phyloP scores from a whole-genome alignment of 2,888 invertebrate genomes.

The Uropetala carovei region DNA sequence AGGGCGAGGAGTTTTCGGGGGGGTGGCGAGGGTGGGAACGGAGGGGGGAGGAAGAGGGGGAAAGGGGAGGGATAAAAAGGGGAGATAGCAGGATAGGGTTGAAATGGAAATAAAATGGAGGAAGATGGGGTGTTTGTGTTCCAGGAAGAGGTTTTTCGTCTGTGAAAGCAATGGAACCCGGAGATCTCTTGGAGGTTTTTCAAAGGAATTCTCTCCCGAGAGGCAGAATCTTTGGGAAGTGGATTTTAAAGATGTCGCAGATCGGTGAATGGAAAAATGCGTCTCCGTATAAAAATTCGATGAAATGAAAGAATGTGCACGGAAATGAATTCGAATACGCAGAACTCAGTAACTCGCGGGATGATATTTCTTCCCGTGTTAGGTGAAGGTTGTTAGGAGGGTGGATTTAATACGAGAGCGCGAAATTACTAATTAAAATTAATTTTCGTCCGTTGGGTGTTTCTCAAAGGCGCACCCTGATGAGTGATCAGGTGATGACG shows the following conservation, averaged over 20 bases:
- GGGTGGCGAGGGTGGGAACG: not conserved
- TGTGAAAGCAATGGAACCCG: conserved; percentile 50
- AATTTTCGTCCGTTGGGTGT: not conserved
- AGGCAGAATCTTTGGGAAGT: conserved; percentile 44
- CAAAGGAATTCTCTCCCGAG: conserved; percentile 58
- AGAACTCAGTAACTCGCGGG: conserved; percentile 6
- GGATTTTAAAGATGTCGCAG: conserved; percentile 12
- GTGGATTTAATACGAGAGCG: conserved; percentile 18
- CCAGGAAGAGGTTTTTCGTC: not conserved
- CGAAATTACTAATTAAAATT: conserved; percentile 17
- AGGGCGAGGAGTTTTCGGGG: not conserved
- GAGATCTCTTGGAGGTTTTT: conserved; percentile 43
- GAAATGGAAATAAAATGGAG: conserved; percentile 55
- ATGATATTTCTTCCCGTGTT: conserved; percentile 26
- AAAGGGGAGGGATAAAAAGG: not conserved
- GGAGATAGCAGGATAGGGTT: conserved; percentile 52
- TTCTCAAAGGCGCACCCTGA: not conserved
- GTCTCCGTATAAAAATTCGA: conserved; percentile 59
- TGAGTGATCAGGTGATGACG: no score
- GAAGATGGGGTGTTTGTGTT: not conserved
- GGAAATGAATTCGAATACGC: conserved; percentile 56
- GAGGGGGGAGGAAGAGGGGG: not conserved
- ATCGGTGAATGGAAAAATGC: conserved; percentile 48
- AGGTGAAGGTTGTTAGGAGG: not conserved
- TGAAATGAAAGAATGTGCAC: conserved; percentile 37